Base-by-base conservation (phyloP, 2,797 vertebrate genomes). In the Enteromius mattozi region DNA sequence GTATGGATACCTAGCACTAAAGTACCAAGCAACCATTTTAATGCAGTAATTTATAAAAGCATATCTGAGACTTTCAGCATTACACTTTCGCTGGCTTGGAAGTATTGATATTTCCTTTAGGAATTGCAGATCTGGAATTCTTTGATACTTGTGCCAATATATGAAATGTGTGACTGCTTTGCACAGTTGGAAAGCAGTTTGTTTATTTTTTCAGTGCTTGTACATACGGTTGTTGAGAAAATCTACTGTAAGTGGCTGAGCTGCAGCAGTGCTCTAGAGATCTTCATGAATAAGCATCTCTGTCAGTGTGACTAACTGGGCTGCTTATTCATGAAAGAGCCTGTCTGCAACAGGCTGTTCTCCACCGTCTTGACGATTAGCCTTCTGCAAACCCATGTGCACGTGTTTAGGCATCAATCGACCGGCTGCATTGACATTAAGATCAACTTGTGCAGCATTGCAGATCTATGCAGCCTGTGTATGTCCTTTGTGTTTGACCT, bases 201-300 rank as follows among this genome's bases (percentile, higher is more conserved):
- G 49, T 80, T 78, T 84, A 42, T 82, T 84, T 86, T 66, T 78
- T 86, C 68, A 37, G 12, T 16, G 75, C 9, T 82, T 79, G 40
- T 56, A 74, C 80, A 61, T 35, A 35, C 7, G 33, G 66, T 68
- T 35, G 66, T 30, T 72, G 6, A 54, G 71, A 40, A 82, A 75
- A 54, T 40, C 7, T 66, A 19, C 51, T 65, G 9, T 21, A 63
- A 49, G 19, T 42, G 12, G 12, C 70, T 56, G 59, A 86, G 61
- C 82, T 79, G 87, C 49, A 56, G 80, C 61, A 37, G 75, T 78
- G 65, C 21, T 68, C 27, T 70, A 33, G 33, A 83, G 84, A 65
- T 84, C 75, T 90, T 89, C 87, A 88, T 91, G 91, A 91, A 91
- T 89, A 88, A 90, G 87, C 87, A 88, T 85, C 90, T 88, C 88